A percentile compares a stretch with the other conserved stretches of the same genome.
Conservation (phyloP, 2,113 vertebrate species). For the Oxyura jamaicensis region DNA sequence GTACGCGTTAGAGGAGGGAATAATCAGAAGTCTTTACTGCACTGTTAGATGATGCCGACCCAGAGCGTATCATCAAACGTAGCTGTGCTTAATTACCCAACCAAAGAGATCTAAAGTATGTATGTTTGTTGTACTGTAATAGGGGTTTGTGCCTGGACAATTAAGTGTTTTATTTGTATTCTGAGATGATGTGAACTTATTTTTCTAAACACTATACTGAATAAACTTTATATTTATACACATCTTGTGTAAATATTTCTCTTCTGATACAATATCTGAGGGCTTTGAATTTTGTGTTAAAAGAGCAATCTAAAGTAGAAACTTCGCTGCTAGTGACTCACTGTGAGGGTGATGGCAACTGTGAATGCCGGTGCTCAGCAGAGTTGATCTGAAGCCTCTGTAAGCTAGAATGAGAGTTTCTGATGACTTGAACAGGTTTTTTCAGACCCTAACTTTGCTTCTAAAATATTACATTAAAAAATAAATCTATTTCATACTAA, state of each 20-base stretch:
- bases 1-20: constrained; percentile 72
- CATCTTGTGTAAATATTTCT: constrained; percentile 66
- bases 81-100: constrained; percentile 88
- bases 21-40: constrained; percentile 75
- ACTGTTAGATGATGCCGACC: constrained; percentile 80
- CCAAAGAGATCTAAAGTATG: constrained; percentile 89
- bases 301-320: neutral
- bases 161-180: constrained; percentile 94
- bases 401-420: neutral
- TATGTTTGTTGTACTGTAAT: constrained; percentile 87
- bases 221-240: constrained; percentile 99
- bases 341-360: neutral
- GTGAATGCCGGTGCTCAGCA: neutral
- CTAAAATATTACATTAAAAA: constrained; percentile 20
- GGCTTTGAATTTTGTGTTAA: neutral
- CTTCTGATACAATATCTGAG: neutral
- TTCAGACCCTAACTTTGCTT: neutral
- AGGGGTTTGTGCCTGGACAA: constrained; percentile 85
- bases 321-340: neutral
- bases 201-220: constrained; percentile 99
- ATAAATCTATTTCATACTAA: neutral
- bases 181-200: constrained; percentile 99
- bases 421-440: neutral
- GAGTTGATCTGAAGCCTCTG: neutral
- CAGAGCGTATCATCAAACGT: constrained; percentile 77